Conservation (phyloP, 2,797 vertebrate genomes). For the Sarcoramphus papa region DNA sequence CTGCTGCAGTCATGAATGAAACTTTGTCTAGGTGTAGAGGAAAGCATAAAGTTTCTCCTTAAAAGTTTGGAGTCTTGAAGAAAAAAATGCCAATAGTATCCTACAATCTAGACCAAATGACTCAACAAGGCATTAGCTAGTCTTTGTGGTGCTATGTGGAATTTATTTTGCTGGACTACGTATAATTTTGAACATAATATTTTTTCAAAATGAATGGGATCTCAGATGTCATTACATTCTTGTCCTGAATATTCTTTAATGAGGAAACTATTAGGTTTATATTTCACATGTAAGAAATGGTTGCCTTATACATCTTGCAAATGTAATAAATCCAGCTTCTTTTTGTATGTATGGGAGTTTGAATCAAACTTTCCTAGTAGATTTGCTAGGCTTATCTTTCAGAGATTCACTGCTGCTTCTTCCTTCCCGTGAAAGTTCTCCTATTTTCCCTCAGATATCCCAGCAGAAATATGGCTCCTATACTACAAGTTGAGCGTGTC, state of each 20-base stretch:
- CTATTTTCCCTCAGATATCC: not conserved
- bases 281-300: not conserved
- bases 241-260: not conserved
- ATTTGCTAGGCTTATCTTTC: not conserved
- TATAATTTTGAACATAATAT: not conserved
- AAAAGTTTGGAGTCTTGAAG: not conserved
- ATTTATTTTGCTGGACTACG: not conserved
- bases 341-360: not conserved
- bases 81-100: not conserved
- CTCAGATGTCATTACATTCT: not conserved
- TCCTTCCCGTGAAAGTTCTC: not conserved
- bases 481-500: accelerated
- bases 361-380: not conserved
- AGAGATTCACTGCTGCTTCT: not conserved
- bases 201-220: not conserved
- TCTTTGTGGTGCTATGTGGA: not conserved
- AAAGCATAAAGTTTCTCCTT: not conserved
- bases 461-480: not conserved
- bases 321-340: not conserved
- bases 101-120: not conserved
- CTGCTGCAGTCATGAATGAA: not conserved
- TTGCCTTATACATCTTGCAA: not conserved
- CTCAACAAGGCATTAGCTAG: not conserved
- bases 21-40: not conserved
- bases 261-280: not conserved